Evolutionary conservation across 2,113 vertebrate species (phyloP).

Genomic region (Platycercus adscitus): DNA sequence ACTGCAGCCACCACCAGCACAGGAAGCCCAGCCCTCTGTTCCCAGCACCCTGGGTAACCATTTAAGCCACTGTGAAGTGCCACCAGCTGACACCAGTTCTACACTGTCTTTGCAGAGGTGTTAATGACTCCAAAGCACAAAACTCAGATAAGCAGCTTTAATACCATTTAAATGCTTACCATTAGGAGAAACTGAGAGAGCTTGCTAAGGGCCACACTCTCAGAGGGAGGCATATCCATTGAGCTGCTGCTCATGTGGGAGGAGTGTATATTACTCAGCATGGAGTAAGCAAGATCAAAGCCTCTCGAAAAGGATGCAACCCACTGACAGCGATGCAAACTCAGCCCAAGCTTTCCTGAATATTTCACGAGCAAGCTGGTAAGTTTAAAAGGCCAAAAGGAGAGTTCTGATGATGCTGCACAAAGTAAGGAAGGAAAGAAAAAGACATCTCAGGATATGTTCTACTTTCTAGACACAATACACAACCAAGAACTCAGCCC

Average conservation of each 20-base stretch:
- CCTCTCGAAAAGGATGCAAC: background rate
- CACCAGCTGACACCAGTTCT: background rate
- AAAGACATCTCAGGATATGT: background rate
- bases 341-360: background rate
- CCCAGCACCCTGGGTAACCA: background rate
- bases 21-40: background rate
- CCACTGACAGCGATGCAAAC: background rate
- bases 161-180: background rate
- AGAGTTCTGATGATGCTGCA: background rate
- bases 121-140: conserved; percentile 6
- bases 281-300: conserved; percentile 10
- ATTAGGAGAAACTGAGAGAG: background rate
- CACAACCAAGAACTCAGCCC: background rate
- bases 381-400: conserved; percentile 15
- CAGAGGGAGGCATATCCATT: background rate
- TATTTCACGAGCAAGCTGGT: background rate
- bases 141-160: background rate
- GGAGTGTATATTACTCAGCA: conserved; percentile 38
- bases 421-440: background rate
- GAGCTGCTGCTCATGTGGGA: conserved; percentile 26
- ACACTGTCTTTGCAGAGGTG: conserved; percentile 21
- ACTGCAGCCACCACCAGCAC: background rate
- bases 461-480: background rate
- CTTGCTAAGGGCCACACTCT: background rate
- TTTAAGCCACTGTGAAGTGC: background rate